A percentile compares a stretch with the other conserved stretches of the same genome.
Evolutionary conservation across 2,888 invertebrate species (phyloP).

Genomic region (Acrobasis suavella): DNA sequence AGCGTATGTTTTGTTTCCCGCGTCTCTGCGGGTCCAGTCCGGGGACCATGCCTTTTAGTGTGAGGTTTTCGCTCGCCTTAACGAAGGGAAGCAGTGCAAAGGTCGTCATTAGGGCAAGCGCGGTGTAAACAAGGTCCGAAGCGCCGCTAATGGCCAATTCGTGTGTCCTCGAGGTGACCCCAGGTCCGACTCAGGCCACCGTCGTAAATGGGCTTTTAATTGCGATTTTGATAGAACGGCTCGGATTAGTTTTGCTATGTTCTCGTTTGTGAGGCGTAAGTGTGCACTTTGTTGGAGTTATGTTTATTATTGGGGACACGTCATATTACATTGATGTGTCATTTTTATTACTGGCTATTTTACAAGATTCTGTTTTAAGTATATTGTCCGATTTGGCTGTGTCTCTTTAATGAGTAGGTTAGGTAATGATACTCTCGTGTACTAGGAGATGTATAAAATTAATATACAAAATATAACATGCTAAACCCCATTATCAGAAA

Average conservation of each 20-base stretch:
- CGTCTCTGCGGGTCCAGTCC: constrained; percentile 72
- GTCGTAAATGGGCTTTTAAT: constrained; percentile 79
- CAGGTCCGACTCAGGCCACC: constrained; percentile 70
- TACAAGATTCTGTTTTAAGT: background rate
- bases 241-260: constrained; percentile 70
- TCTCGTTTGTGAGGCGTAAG: constrained; percentile 43
- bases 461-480: too few relatives aligned
- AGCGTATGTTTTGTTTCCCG: constrained; percentile 62
- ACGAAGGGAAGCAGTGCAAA: constrained; percentile 83
- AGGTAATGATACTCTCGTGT: too few relatives aligned
- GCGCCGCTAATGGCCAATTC: constrained; percentile 83
- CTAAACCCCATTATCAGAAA: too few relatives aligned
- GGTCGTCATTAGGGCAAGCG: constrained; percentile 83
- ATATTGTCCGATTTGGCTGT: background rate
- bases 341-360: background rate
- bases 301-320: constrained; percentile 22
- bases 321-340: background rate
- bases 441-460: too few relatives aligned
- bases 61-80: constrained; percentile 82
- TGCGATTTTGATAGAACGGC: constrained; percentile 77
- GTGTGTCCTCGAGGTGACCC: constrained; percentile 79
- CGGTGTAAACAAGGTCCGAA: constrained; percentile 82
- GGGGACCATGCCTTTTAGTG: constrained; percentile 80
- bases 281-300: constrained; percentile 34
- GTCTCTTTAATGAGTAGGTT: background rate